Evolutionary conservation across 2,113 vertebrate species (phyloP).

Genomic region (Microcebus griseorufus): DNA sequence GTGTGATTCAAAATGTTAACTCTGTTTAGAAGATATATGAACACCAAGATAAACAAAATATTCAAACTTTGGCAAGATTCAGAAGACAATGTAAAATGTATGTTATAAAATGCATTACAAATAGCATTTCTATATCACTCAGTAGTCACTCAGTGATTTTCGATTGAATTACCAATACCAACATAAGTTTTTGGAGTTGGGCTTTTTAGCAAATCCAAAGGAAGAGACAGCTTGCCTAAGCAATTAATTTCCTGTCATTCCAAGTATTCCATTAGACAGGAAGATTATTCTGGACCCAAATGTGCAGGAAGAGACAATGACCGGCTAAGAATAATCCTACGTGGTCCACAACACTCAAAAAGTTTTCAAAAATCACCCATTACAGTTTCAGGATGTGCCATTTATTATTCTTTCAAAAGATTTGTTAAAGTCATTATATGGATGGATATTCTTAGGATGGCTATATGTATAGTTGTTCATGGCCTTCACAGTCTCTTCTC

Average conservation of each 20-base stretch:
- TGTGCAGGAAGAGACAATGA: background rate
- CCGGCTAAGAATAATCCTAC: background rate
- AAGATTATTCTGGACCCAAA: background rate
- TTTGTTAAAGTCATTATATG: conserved; percentile 31
- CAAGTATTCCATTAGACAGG: background rate
- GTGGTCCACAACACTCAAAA: background rate
- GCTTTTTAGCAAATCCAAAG: background rate
- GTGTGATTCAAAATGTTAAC: background rate
- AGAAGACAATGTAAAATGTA: background rate
- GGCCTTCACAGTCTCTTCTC: conserved; percentile 47
- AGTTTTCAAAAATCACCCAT: background rate
- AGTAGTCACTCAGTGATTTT: background rate
- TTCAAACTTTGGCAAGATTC: background rate
- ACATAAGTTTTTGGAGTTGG: background rate
- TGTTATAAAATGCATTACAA: background rate
- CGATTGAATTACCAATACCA: background rate
- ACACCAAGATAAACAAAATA: background rate
- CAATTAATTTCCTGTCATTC: background rate
- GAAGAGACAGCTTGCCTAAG: background rate
- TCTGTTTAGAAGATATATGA: background rate
- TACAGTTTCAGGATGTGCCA: background rate
- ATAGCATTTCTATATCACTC: background rate
- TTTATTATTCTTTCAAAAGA: background rate
- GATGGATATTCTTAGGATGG: conserved; percentile 53
- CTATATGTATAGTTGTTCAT: background rate